These are phyloP conservation scores for Steinernema carpocapsae DNA, from an alignment of 2,888 invertebrate genomes.

Conservation along the genomic window DNA sequence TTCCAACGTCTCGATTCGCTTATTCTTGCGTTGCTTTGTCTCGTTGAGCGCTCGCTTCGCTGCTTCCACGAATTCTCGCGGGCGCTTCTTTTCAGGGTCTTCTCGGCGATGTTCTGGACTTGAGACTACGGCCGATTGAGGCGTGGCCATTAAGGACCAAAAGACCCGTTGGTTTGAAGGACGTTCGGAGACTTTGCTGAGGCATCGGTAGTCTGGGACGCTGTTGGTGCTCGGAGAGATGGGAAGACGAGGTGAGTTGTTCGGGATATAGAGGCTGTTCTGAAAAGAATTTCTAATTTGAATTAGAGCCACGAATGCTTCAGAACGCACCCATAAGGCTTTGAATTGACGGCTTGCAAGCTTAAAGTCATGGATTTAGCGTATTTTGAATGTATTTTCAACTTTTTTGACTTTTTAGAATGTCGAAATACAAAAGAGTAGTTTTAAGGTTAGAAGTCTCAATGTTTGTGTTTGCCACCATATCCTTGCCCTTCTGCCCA, in stretches of 20 bases:
- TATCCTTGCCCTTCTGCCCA: too few species aligned
- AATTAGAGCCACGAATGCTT: too few species aligned
- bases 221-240: neutral
- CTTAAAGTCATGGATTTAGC: too few species aligned
- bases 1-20: conserved; percentile 12
- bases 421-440: too few species aligned
- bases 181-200: neutral
- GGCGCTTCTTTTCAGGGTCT: neutral
- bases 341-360: too few species aligned
- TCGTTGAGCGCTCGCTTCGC: neutral
- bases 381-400: too few species aligned
- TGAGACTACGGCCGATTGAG: neutral
- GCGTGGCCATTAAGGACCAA: too few species aligned
- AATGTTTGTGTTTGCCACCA: too few species aligned
- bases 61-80: neutral
- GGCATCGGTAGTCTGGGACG: conserved; percentile 10
- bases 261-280: neutral
- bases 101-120: neutral
- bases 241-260: conserved; percentile 15
- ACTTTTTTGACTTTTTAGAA: too few species aligned
- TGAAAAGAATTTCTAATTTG: too few species aligned
- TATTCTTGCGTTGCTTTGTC: conserved; percentile 21
- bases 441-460: too few species aligned
- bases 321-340: too few species aligned
- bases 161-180: neutral